phyloP scores from a whole-genome alignment of 2,797 vertebrate species.

The Sphenodon punctatus region DNA sequence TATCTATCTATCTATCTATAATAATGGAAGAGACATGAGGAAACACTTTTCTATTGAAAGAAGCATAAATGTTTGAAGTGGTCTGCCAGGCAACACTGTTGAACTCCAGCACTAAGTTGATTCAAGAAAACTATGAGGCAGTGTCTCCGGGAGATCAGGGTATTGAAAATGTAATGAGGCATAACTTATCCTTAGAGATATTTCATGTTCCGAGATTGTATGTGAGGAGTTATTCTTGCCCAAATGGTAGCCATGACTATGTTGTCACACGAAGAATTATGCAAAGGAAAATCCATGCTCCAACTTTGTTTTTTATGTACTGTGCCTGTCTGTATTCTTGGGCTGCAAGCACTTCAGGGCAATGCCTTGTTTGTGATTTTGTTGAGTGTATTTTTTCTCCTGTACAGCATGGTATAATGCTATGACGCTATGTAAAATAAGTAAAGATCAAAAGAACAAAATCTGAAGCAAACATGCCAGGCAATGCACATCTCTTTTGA shows the following conservation, averaged over 20 bases:
- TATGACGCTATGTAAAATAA: conserved; percentile 30
- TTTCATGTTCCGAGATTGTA: conserved; percentile 38
- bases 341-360: neutral
- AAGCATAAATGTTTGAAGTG: conserved; percentile 44
- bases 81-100: conserved; percentile 42
- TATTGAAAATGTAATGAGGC: conserved; percentile 57
- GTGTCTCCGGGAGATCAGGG: conserved; percentile 47
- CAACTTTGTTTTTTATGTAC: neutral
- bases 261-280: neutral
- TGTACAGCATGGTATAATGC: neutral
- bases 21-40: conserved; percentile 33
- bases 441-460: conserved; percentile 48
- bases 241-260: conserved; percentile 34
- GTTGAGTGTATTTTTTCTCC: neutral
- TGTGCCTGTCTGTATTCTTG: neutral
- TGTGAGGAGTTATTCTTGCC: conserved; percentile 44
- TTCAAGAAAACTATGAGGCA: conserved; percentile 43
- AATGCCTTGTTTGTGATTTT: neutral
- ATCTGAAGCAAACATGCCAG: conserved; percentile 29
- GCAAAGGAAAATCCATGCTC: conserved; percentile 29
- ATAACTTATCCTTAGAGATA: conserved; percentile 48
- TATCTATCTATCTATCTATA: too few relatives aligned
- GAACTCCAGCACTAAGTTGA: conserved; percentile 60
- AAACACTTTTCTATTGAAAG: conserved; percentile 48
- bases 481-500: conserved; percentile 25